These are phyloP conservation scores for Galerucella calmariensis DNA, from an alignment of 2,888 invertebrate species.

Conservation along the genomic window DNA sequence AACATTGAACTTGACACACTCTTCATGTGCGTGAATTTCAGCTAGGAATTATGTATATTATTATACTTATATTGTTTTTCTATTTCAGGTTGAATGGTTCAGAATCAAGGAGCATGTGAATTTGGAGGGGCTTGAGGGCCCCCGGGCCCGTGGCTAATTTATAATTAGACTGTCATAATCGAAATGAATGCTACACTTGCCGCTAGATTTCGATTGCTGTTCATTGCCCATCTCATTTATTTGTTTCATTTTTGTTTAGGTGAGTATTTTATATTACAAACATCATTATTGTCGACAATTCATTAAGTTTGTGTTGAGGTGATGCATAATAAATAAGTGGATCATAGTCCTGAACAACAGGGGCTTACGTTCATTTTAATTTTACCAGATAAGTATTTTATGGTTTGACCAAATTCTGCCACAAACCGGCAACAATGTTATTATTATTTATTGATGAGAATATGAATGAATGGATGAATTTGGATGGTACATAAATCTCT, in stretches of 20 bases:
- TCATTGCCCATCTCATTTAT: constrained; percentile 53
- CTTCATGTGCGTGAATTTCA: too few relatives aligned
- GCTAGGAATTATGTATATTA: not conserved
- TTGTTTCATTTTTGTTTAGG: constrained; percentile 52
- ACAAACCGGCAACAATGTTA: too few relatives aligned
- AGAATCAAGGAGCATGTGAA: constrained; percentile 49
- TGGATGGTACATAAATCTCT: too few relatives aligned
- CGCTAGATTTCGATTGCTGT: constrained; percentile 54
- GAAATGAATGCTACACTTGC: constrained; percentile 57
- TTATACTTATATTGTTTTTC: constrained; percentile 12
- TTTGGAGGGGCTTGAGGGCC: constrained; percentile 45
- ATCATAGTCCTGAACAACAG: too few relatives aligned
- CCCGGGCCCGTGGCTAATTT: constrained; percentile 48
- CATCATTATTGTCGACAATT: not conserved
- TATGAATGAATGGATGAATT: too few relatives aligned
- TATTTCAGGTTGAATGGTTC: constrained; percentile 41
- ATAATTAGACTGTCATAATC: constrained; percentile 48
- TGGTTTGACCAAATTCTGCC: too few relatives aligned
- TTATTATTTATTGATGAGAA: too few relatives aligned
- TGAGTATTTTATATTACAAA: constrained; percentile 42
- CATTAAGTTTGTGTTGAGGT: not conserved
- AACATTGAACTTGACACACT: too few relatives aligned
- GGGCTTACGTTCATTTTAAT: too few relatives aligned
- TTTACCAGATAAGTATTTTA: too few relatives aligned
- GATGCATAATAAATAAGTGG: too few relatives aligned